Percentiles rank a stretch among this genome's conserved stretches.
These are phyloP conservation scores for Subanguina moxae DNA, from an alignment of 1,140 invertebrate genomes.

Conservation along the genomic window DNA sequence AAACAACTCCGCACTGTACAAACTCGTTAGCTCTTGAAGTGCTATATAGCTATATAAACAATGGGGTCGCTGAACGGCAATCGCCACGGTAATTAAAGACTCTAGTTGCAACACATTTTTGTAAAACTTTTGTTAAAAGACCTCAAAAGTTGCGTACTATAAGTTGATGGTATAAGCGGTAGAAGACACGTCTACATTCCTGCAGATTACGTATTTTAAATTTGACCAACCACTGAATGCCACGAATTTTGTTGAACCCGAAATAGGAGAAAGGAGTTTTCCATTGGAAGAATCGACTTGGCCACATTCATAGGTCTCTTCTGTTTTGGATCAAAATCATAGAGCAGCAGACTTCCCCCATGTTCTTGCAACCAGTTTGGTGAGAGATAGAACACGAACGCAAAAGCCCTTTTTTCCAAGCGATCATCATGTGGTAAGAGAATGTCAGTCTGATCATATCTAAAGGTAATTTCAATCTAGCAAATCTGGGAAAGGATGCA, in stretches of 20 bases:
- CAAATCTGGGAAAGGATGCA: background rate
- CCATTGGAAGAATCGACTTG: slow-evolving; percentile 26
- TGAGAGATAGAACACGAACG: slow-evolving; percentile 39
- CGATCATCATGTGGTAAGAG: slow-evolving; percentile 29
- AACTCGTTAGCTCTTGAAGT: no score
- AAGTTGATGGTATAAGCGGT: no score
- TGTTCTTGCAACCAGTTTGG: slow-evolving; percentile 26
- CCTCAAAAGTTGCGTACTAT: no score
- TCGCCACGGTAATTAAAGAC: no score
- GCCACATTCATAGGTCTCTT: slow-evolving; percentile 30
- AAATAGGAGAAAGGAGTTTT: slow-evolving; percentile 43
- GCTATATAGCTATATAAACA: no score
- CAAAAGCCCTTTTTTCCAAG: slow-evolving; percentile 39
- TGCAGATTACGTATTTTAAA: no score
- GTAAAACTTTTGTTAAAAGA: no score
- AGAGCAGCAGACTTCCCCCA: slow-evolving; percentile 41
- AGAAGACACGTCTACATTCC: no score
- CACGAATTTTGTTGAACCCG: slow-evolving; percentile 45
- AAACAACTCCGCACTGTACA: no score
- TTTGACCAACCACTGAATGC: slow-evolving; percentile 36
- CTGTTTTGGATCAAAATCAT: slow-evolving; percentile 17
- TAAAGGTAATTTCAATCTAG: slow-evolving; percentile 1
- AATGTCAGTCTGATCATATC: slow-evolving; percentile 10
- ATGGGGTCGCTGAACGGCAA: no score
- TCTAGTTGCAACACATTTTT: no score